These are phyloP conservation scores for Speoplatyrhinus poulsoni DNA, from an alignment of 2,113 vertebrate species.

Conservation along the genomic window DNA sequence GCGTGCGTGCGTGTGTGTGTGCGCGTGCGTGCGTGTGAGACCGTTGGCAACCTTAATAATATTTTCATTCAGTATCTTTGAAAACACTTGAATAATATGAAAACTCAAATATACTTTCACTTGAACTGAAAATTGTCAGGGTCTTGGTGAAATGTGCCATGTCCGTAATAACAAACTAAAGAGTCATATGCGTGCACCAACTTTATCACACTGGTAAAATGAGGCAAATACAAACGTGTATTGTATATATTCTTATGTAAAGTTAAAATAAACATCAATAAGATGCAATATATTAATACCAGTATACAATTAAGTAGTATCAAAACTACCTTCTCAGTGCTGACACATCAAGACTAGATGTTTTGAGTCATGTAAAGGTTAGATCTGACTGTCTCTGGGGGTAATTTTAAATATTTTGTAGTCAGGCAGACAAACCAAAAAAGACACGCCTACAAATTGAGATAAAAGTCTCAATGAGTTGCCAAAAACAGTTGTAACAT, in stretches of 20 bases:
- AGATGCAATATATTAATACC: constrained; percentile 23
- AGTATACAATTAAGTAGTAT: constrained; percentile 23
- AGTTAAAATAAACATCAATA: neutral
- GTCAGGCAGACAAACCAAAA: constrained; percentile 64
- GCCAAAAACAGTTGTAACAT: constrained; percentile 72
- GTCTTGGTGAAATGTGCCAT: constrained; percentile 11
- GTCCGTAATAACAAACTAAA: constrained; percentile 17
- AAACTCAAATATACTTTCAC: constrained; percentile 19
- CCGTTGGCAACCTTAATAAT: constrained; percentile 55
- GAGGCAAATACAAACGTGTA: no score
- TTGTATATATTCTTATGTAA: neutral
- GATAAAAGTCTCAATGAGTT: constrained; percentile 61
- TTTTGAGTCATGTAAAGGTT: constrained; percentile 66
- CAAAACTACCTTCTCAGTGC: constrained; percentile 38
- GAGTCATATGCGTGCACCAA: no score
- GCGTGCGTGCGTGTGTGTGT: no score
- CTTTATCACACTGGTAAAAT: neutral
- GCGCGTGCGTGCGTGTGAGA: no score
- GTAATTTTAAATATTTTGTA: constrained; percentile 61
- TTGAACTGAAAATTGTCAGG: constrained; percentile 30
- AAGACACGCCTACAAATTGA: constrained; percentile 68
- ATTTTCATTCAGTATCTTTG: constrained; percentile 64
- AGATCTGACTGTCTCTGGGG: constrained; percentile 34
- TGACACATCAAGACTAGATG: constrained; percentile 58
- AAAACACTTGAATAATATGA: constrained; percentile 40